Evolutionary conservation across 2,888 invertebrate species (phyloP), one percentile per base, ranked within the genome.

Genomic region (Nemotelus pantherinus): DNA sequence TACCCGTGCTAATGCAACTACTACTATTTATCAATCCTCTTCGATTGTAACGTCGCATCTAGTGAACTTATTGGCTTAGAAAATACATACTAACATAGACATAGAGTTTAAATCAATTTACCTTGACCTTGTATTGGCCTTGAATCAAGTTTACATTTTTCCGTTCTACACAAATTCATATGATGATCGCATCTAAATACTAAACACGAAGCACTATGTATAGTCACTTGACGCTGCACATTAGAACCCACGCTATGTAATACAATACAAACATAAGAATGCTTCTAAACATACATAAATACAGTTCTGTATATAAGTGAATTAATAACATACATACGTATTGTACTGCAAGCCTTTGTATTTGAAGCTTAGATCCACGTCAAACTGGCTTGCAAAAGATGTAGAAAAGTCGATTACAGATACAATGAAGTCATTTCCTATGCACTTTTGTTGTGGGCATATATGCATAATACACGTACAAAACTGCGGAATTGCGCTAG

Each of bases 71-170:
- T 71, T 71, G 71, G 71, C 71, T 55, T 57, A 71, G 55, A 53
- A 71, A 53, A 57, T 5, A 43, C 43, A 65, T 10, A 65, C 65
- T 2, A 47, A 44, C 25, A 25, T 25, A 25, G 25, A 25, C 25
- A 25, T 25, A 25, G 47, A 63, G 3, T 47, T 39, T 4, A 65
- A 65, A 65, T 65, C 65, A 71, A 60, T 74, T 25, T 10, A 60
- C 72, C 72, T 74, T 74, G 60, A 74, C 72, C 72, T 74, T 74
- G 72, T 9, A 74, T 74, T 74, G 58, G 72, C 72, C 72, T 74
- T 60, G 60, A 74, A 74, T 74, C 47, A 60, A 60, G 25, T 60
- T 60, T 74, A 55, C 45, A 74, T 25, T 58, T 74, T 74, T 74
- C 55, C 44, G 55, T 48, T 60, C 60, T 60, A 41, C 41, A 45